These are phyloP conservation scores for Ceuthmochares aereus DNA, from an alignment of 2,113 vertebrate genomes.

Conservation along the genomic window DNA sequence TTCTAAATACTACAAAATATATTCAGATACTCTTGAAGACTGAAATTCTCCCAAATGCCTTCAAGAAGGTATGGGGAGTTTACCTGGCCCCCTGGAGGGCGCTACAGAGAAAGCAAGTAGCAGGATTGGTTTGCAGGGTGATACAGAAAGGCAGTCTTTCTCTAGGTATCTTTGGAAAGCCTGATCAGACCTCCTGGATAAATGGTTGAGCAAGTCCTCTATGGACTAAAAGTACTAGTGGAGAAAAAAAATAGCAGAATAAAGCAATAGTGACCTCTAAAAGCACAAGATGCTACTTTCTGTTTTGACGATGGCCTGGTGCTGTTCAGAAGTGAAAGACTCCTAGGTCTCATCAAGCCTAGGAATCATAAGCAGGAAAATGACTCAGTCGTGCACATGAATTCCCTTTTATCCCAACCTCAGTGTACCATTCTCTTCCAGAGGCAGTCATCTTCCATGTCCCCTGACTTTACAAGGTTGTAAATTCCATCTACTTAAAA, in stretches of 20 bases:
- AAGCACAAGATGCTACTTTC: not conserved
- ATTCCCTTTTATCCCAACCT: not conserved
- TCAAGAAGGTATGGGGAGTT: not conserved
- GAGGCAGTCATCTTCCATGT: fast-evolving
- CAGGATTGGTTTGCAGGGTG: not conserved
- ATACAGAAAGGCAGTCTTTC: not conserved
- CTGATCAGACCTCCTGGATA: not conserved
- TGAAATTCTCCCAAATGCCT: not conserved
- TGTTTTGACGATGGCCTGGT: not conserved
- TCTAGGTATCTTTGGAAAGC: not conserved
- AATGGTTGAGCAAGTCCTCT: not conserved
- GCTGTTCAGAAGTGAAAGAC: not conserved
- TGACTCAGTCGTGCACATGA: fast-evolving
- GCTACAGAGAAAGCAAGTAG: not conserved
- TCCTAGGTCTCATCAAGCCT: not conserved
- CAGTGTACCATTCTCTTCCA: fast-evolving
- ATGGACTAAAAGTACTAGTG: not conserved
- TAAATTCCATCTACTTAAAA: not conserved
- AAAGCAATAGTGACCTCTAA: not conserved
- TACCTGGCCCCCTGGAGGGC: too few species aligned
- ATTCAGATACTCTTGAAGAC: not conserved
- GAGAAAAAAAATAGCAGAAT: not conserved
- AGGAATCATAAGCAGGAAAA: not conserved
- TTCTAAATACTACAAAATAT: not conserved
- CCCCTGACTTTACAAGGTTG: not conserved